Evolutionary conservation across 2,888 invertebrate species (phyloP).

Genomic region (Prionchulus punctatus): DNA sequence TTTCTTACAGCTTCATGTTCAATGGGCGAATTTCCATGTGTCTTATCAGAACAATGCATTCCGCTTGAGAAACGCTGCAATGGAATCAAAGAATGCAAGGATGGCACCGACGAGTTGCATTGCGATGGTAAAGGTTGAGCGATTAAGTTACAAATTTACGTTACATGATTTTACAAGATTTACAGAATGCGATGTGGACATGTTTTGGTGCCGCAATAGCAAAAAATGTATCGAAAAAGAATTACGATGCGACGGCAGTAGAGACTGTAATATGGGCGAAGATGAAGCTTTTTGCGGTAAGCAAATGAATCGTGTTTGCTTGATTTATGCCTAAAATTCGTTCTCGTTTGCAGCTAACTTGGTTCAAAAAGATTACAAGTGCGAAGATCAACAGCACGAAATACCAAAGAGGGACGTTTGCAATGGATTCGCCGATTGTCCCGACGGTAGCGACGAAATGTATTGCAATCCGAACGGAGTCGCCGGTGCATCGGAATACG

Average conservation of each 20-base stretch:
- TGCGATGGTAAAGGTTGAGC: conserved; percentile 23
- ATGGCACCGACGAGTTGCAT: conserved; percentile 27
- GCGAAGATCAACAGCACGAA: conserved; percentile 20
- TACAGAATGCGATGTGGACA: conserved; percentile 24
- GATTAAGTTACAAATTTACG: conserved; percentile 3
- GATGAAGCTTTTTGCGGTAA: conserved; percentile 24
- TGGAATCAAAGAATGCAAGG: conserved; percentile 26
- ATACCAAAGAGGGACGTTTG: conserved; percentile 21
- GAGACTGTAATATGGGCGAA: conserved; percentile 28
- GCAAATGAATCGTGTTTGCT: not conserved
- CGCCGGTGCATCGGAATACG: no score
- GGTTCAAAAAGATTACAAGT: conserved; percentile 17
- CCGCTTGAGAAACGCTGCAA: conserved; percentile 24
- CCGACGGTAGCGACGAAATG: conserved; percentile 17
- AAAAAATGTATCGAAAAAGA: conserved; percentile 23
- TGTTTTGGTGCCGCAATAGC: conserved; percentile 25
- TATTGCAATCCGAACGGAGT: no score
- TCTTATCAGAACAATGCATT: conserved; percentile 24
- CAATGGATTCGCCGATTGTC: conserved; percentile 24
- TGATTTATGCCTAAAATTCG: not conserved
- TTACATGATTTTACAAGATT: not conserved
- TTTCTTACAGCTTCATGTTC: conserved; percentile 16
- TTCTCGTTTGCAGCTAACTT: not conserved
- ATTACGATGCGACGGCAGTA: conserved; percentile 25
- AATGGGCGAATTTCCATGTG: conserved; percentile 25